Base-by-base conservation (phyloP, 2,888 invertebrate genomes). In the Schizaphis graminum region DNA sequence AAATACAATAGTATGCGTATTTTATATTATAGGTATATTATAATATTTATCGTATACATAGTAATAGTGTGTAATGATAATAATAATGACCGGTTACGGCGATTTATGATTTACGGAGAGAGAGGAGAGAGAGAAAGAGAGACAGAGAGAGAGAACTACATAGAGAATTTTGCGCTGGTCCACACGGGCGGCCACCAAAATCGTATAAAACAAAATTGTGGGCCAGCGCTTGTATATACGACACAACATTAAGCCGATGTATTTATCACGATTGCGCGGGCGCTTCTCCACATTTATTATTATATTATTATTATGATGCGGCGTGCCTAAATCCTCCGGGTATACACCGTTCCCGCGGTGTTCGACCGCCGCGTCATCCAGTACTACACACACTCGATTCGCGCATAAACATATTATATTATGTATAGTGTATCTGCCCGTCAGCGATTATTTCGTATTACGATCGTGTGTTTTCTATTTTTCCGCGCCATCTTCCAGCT, bases 151-250 rank as follows among this genome's bases (percentile, higher is more conserved):
- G 11, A 41, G 84, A 28, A 21, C 77, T 21, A 56, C 0, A 28
- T 47, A 56, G 57, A 56, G 24, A 21, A 85, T 91, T 85, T 85
- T 53, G 91, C 85, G 47, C 53, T n/a, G 61, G 47, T 89, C 61
- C 61, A 67, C 61, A 67, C 67, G 47, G 90, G 35, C 56, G 67
- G 26, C 56, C 28, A 56, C 56, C 56, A n/a, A 91, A 86, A 61
- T 92, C 91, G 84, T 91, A 56, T 67, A 86, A 91, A 86, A 92
- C 91, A 61, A 61, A 57, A 92, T 61, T 86, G 56, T 26, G 35
- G 47, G 56, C 26, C 85, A n/a, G 44, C 0, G 26, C 41, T 21
- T 67, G n/a, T 35, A 21, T 35, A 21, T 8, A 35, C 26, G 77
- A 77, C 77, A 77, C 35, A 35, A 16, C 35, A 35, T 77, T 35